Base-by-base conservation (phyloP, 2,888 invertebrate genomes). In the Bellardia bayeri region DNA sequence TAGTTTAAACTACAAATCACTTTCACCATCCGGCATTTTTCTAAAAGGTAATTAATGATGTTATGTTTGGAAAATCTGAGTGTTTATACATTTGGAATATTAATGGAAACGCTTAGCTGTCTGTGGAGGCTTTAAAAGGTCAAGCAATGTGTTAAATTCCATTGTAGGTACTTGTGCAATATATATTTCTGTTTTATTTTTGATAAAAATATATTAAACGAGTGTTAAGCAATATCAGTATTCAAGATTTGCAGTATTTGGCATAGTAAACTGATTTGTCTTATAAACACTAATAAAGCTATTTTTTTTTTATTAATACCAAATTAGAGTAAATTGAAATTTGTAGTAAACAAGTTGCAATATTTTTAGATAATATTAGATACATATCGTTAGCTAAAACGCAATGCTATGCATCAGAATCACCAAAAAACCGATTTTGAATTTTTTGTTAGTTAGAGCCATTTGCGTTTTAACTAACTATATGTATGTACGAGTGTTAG, bases 21-120 rank as follows among this genome's bases (percentile, higher is more conserved):
- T 69, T 68, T 79, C 68, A 58, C 79, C 58, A 79, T 11, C 58
- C 58, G 33, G 79, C 11, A 37, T 51, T 64, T 40, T 37, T 8
- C 11, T 16, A 63, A 9, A 74, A 74, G 74, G 74, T 74, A 74
- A 61, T 37, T 1, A 23, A n/a, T n/a, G n/a, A 2, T 0, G n/a
- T 5, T 37, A 11, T 58, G 23, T 56, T 56, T 56, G 56, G 23
- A 3, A 23, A 23, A 23, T 16, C 23, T 2, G 23, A 30, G 0
- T 11, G 13, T 13, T 30, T 30, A 16, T 30, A 13, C 58, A 58
- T 58, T 58, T 58, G 3, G 30, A 58, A 58, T 58, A 11, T 30
- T 58, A 58, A 56, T 54, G 14, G 5, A 56, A 51, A n/a, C 3
- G 6, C 1, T 9, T 45, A 51, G n/a, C 6, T 7, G n/a, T 51